These are phyloP conservation scores for Scaptomyza hsui DNA, from an alignment of 1,140 invertebrate genomes.

Conservation along the genomic window DNA sequence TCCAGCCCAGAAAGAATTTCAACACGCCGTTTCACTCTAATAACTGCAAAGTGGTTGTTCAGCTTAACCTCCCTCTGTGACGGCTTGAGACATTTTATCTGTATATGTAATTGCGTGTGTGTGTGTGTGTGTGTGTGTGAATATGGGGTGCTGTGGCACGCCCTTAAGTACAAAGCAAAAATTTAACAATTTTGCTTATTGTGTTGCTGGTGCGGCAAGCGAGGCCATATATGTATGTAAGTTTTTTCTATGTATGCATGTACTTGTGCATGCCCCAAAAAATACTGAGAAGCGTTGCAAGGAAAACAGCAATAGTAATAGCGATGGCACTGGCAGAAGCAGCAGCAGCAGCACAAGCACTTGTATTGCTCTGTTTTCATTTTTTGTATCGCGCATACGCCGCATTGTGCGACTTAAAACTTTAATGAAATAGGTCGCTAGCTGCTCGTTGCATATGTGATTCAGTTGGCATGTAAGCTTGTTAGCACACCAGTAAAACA, in stretches of 20 bases:
- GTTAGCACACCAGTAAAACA: conserved; percentile 51
- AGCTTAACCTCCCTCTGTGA: conserved; percentile 28
- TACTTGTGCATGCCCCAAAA: conserved; percentile 47
- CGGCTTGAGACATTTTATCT: conserved; percentile 58
- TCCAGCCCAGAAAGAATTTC: conserved; percentile 18
- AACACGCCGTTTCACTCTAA: conserved; percentile 46
- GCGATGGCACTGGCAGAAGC: background rate
- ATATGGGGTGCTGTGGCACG: conserved; percentile 11
- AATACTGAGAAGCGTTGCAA: conserved; percentile 22
- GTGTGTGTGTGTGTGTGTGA: conserved; percentile 6
- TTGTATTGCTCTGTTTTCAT: conserved; percentile 27
- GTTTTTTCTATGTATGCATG: background rate
- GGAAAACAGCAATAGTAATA: conserved; percentile 7
- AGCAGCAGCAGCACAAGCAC: background rate
- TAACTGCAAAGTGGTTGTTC: conserved; percentile 51
- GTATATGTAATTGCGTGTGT: conserved; percentile 15
- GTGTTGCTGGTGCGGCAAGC: conserved; percentile 23
- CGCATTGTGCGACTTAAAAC: conserved; percentile 51
- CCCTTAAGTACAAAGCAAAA: conserved; percentile 51
- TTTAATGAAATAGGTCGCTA: conserved; percentile 65
- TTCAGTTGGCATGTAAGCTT: conserved; percentile 22
- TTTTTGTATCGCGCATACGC: conserved; percentile 58
- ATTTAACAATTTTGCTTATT: conserved; percentile 66
- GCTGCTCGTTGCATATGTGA: conserved; percentile 14
- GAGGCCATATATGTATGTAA: conserved; percentile 23